Conservation (phyloP, 2,797 vertebrate genomes). For the Oryzias dopingdopingensis region DNA sequence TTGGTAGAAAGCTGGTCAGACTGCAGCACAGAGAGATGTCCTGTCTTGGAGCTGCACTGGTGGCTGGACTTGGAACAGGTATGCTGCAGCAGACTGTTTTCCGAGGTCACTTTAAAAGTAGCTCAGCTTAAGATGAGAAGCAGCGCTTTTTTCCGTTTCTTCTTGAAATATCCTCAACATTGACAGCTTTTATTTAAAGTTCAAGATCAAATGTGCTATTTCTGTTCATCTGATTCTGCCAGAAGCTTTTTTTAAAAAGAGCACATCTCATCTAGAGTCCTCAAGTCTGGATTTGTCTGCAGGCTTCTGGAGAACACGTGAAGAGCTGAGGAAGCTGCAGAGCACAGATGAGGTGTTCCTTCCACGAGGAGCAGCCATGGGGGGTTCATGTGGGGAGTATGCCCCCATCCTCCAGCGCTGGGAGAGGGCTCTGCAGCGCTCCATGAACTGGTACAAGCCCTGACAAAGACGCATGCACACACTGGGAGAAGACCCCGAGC, state of each 20-base stretch:
- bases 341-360: constrained; percentile 77
- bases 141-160: constrained; percentile 10
- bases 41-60: constrained; percentile 88
- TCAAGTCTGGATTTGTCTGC: constrained; percentile 9
- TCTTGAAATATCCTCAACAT: constrained; percentile 35
- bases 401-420: constrained; percentile 80
- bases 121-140: constrained; percentile 4
- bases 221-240: constrained; percentile 26
- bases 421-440: constrained; percentile 84
- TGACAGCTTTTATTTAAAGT: constrained; percentile 34
- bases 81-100: constrained; percentile 37
- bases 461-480: constrained; percentile 34
- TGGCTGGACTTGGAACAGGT: constrained; percentile 91
- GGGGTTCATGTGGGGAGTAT: constrained; percentile 62
- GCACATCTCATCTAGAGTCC: no score
- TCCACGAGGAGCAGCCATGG: constrained; percentile 70
- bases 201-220: constrained; percentile 44
- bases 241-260: neutral
- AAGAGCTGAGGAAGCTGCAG: constrained; percentile 88
- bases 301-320: constrained; percentile 90
- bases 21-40: constrained; percentile 86
- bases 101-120: neutral
- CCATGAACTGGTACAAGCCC: constrained; percentile 86
- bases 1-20: constrained; percentile 81
- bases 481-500: neutral